These are phyloP conservation scores for Hybognathus amarus DNA, from an alignment of 2,797 vertebrate species.

Conservation along the genomic window DNA sequence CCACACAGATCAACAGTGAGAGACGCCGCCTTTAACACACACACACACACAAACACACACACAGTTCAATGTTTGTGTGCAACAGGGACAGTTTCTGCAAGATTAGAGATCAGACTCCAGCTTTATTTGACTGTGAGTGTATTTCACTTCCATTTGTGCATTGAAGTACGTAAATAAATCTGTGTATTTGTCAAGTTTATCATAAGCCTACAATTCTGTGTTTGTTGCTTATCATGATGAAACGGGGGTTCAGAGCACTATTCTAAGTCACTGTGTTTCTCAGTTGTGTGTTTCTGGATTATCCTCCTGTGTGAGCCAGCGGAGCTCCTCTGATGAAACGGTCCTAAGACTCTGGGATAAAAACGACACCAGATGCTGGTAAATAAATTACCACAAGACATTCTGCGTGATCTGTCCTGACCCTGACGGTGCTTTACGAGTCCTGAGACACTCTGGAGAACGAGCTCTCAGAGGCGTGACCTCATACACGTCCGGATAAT, in stretches of 20 bases:
- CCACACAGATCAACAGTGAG: constrained; percentile 94
- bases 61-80: too few relatives aligned
- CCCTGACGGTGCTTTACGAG: constrained; percentile 12
- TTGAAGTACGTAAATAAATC: not conserved
- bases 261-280: not conserved
- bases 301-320: not conserved
- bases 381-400: not conserved
- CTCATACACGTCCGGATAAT: not conserved
- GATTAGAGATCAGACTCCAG: too few relatives aligned
- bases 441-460: constrained; percentile 1
- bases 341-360: not conserved
- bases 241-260: too few relatives aligned
- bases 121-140: too few relatives aligned
- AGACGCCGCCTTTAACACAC: constrained; percentile 84
- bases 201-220: not conserved
- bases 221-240: not conserved
- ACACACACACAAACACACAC: too few relatives aligned
- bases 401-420: constrained; percentile 12
- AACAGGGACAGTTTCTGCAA: too few relatives aligned
- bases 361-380: constrained; percentile 45
- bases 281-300: not conserved
- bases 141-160: too few relatives aligned
- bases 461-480: not conserved
- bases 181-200: not conserved
- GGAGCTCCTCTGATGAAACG: not conserved